phyloP scores from a whole-genome alignment of 2,797 vertebrate species.

The Scolopax bukidnonensis region DNA sequence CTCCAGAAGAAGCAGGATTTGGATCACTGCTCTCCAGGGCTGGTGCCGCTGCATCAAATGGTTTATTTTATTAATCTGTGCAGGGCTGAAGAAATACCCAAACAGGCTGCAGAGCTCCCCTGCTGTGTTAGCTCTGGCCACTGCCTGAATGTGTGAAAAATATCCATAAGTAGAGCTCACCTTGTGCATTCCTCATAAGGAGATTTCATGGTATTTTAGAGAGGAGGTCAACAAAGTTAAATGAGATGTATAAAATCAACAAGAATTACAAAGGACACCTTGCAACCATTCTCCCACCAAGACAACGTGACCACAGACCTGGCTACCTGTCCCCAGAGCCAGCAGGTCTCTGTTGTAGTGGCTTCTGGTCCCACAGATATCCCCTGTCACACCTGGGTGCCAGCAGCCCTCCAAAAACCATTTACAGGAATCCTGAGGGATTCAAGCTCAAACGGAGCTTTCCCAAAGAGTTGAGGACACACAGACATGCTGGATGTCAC shows the following conservation, averaged over 20 bases:
- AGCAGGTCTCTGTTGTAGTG: background rate
- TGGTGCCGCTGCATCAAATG: background rate
- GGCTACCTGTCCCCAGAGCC: background rate
- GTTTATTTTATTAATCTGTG: background rate
- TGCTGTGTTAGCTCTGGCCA: background rate
- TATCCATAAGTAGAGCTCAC: background rate
- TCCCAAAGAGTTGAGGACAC: background rate
- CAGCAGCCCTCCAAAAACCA: background rate
- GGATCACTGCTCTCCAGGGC: background rate
- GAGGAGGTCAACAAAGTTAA: background rate
- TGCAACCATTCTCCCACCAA: background rate
- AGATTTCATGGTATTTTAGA: background rate
- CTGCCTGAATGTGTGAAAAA: background rate
- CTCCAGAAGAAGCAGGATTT: background rate
- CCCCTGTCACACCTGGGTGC: accelerated
- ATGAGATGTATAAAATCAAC: background rate
- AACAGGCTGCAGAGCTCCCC: background rate
- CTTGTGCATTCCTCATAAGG: background rate
- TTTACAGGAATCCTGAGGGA: background rate
- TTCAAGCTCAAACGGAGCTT: background rate
- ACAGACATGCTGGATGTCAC: accelerated
- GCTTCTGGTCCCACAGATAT: accelerated
- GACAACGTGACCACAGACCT: background rate
- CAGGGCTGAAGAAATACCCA: background rate
- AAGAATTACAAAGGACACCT: background rate